These are phyloP conservation scores for Dione juno DNA, from an alignment of 2,888 invertebrate genomes.

Conservation along the genomic window DNA sequence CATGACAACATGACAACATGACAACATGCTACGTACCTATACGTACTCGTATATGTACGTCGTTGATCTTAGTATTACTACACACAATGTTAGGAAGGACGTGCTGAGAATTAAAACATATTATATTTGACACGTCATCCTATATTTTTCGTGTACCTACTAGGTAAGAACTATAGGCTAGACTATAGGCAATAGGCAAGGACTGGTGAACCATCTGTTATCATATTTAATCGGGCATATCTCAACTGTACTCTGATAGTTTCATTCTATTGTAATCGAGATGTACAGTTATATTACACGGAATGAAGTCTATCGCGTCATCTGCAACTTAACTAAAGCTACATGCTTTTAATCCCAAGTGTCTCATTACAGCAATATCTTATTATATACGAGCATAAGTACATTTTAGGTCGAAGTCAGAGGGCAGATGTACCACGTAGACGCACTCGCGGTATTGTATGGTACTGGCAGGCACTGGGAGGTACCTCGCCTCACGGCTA, in stretches of 20 bases:
- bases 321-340: background rate
- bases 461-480: background rate
- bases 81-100: background rate
- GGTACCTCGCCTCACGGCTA: background rate
- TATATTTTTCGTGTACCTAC: background rate
- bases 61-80: background rate
- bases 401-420: slow-evolving; percentile 5
- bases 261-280: background rate
- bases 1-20: too few relatives aligned
- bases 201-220: too few relatives aligned
- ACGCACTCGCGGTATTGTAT: background rate
- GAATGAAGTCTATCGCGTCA: background rate
- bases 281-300: background rate
- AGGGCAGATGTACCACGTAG: slow-evolving; percentile 16
- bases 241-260: background rate
- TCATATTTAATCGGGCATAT: too few relatives aligned
- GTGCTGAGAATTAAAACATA: background rate
- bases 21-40: too few relatives aligned
- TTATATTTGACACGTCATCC: background rate
- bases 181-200: too few relatives aligned
- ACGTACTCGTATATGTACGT: background rate
- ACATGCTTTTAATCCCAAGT: slow-evolving; percentile 25
- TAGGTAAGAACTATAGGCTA: too few relatives aligned
- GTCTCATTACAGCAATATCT: slow-evolving; percentile 9
- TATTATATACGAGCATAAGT: background rate